Conservation (phyloP, 2,797 vertebrate genomes). For the Myotis planiceps region DNA sequence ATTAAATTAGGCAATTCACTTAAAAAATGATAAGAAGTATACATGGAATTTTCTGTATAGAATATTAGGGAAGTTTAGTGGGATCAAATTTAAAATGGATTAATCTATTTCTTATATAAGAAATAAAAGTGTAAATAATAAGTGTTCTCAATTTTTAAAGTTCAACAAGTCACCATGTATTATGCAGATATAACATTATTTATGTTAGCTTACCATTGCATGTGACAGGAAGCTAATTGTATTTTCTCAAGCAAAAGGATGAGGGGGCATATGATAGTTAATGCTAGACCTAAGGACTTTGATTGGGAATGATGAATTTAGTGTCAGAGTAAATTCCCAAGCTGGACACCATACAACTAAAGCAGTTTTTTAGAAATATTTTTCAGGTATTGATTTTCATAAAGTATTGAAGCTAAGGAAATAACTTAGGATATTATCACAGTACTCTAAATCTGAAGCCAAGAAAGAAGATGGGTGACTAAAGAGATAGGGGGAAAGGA, state of each 20-base stretch:
- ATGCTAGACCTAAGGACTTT: background rate
- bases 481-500: background rate
- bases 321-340: constrained; percentile 1
- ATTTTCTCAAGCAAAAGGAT: background rate
- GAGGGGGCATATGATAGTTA: background rate
- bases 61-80: background rate
- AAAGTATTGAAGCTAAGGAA: background rate
- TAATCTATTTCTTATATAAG: background rate
- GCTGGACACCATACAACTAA: background rate
- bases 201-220: background rate
- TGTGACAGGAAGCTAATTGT: background rate
- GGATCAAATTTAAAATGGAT: background rate
- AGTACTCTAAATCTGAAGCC: background rate
- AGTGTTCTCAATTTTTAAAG: constrained; percentile 36
- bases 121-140: background rate
- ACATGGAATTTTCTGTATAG: background rate
- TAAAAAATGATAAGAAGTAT: background rate
- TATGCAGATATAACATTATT: background rate
- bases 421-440: background rate
- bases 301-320: background rate
- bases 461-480: background rate
- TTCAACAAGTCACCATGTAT: background rate
- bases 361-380: background rate
- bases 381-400: background rate
- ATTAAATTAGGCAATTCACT: background rate